Evolutionary conservation across 2,113 vertebrate genomes (phyloP).

Genomic region (Calyptomena viridis): DNA sequence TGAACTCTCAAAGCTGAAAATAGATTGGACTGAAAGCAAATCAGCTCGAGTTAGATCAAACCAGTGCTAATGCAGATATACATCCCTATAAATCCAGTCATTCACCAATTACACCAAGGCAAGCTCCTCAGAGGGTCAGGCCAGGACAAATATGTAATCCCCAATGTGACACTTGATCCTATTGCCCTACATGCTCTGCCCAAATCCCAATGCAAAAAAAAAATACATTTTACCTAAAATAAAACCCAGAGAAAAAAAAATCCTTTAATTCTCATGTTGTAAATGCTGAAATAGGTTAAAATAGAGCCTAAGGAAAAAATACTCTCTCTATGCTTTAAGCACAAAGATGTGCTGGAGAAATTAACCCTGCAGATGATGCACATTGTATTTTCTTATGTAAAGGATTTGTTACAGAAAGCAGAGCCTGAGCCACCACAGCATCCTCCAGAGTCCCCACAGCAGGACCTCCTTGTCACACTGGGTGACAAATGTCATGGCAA

Average conservation of each 20-base stretch:
- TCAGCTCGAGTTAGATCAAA: background rate
- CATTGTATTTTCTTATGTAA: rapidly evolving
- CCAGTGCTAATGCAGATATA: conserved; percentile 24
- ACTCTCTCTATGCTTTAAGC: background rate
- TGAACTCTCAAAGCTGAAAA: background rate
- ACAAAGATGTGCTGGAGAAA: background rate
- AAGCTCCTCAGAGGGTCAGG: conserved; percentile 54
- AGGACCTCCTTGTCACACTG: rapidly evolving
- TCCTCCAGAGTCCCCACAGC: background rate
- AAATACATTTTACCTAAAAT: background rate
- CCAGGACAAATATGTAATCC: conserved; percentile 50
- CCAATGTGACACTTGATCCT: conserved; percentile 60
- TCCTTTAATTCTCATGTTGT: background rate
- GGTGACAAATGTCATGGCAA: rapidly evolving
- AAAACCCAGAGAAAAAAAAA: background rate
- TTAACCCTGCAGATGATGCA: background rate
- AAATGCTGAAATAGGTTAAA: background rate
- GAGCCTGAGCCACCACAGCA: background rate
- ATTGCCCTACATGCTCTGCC: conserved; percentile 22
- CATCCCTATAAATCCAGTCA: conserved; percentile 46
- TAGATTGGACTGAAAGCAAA: background rate
- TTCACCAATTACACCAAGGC: conserved; percentile 41
- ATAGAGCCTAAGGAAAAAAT: background rate
- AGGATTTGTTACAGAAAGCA: background rate
- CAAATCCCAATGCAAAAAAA: background rate